Evolutionary conservation across 2,797 vertebrate species (phyloP).

Genomic region (Aeoliscus strigatus): DNA sequence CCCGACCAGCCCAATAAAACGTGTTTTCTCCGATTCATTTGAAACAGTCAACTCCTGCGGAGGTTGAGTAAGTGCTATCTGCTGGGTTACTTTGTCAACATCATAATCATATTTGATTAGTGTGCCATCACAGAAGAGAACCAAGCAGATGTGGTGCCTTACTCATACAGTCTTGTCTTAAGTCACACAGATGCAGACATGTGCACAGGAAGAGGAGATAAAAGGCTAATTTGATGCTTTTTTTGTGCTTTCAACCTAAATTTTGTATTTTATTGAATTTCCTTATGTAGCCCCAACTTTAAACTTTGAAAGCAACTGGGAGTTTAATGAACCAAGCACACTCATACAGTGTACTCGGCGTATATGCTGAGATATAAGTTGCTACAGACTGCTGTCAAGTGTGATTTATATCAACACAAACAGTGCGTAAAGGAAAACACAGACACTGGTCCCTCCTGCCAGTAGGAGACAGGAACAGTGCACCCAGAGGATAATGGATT

Average conservation of each 20-base stretch:
- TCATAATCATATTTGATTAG: constrained; percentile 73
- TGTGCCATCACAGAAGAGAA: constrained; percentile 45
- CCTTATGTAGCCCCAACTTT: not conserved
- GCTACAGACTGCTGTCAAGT: not conserved
- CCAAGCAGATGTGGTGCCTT: constrained; percentile 64
- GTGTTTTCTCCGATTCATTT: constrained; percentile 30
- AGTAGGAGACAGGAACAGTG: constrained; percentile 53
- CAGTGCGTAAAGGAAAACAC: constrained; percentile 12
- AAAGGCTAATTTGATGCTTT: constrained; percentile 21
- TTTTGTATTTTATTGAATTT: constrained; percentile 2
- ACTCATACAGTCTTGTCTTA: constrained; percentile 41
- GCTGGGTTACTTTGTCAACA: constrained; percentile 66
- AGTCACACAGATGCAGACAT: constrained; percentile 15
- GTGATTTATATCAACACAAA: constrained; percentile 11
- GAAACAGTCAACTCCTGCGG: constrained; percentile 47
- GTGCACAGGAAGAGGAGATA: constrained; percentile 21
- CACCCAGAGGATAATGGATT: constrained; percentile 81
- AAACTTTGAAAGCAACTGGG: not conserved
- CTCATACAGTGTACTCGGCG: too few species aligned
- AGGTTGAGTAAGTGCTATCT: constrained; percentile 53
- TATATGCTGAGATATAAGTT: too few species aligned
- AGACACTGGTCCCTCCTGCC: constrained; percentile 16
- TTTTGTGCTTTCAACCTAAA: constrained; percentile 12
- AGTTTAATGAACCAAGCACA: constrained; percentile 2
- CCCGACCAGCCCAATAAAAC: constrained; percentile 15